Base-by-base conservation (phyloP, 2,113 vertebrate genomes). In the Litocranius walleri region DNA sequence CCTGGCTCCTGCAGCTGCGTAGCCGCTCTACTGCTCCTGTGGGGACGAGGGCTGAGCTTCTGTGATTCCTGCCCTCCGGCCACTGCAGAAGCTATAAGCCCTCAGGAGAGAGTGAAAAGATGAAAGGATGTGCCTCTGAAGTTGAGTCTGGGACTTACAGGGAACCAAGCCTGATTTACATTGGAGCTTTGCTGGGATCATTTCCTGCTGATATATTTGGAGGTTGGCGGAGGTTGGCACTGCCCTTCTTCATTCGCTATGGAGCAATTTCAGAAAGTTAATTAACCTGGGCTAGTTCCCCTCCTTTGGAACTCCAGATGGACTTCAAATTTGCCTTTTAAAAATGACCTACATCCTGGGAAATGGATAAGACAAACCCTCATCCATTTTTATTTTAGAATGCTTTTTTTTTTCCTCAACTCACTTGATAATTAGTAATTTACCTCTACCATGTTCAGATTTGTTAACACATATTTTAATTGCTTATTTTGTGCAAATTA, bases 191-290 rank as follows among this genome's bases (percentile, higher is more conserved):
- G 87, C 62, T 23, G 91, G 74, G 82, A 89, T 77, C 71, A 2
- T 13, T 96, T 88, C 90, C 81, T 50, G n/a, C 82, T 23, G 87
- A 85, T 74, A 52, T 4, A 27, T 62, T 87, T 23, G 90, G 77
- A 90, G 74, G 94, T 27, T 50, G 67, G 10, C 0, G 3, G 45
- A 30, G 36, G 80, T 40, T 91, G 74, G 54, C 21, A 4, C 50
- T 57, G 77, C 81, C 74, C 77, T 77, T 77, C 85, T 61, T 83
- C 43, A 19, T 88, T 95, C 19, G 5, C 54, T 14, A 0, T 27
- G 67, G 7, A 91, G 87, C 67, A 64, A 64, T 95, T 96, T 92
- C 92, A 71, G 56, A 96, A 90, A 81, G 90, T 61, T 98, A 74
- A 97, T 96, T 92, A 97, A 98, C 81, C 85, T 81, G 4, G 36